Evolutionary conservation across 2,888 invertebrate species (phyloP), one percentile per base, ranked within the genome.

Genomic region (Ennomos quercinarius): DNA sequence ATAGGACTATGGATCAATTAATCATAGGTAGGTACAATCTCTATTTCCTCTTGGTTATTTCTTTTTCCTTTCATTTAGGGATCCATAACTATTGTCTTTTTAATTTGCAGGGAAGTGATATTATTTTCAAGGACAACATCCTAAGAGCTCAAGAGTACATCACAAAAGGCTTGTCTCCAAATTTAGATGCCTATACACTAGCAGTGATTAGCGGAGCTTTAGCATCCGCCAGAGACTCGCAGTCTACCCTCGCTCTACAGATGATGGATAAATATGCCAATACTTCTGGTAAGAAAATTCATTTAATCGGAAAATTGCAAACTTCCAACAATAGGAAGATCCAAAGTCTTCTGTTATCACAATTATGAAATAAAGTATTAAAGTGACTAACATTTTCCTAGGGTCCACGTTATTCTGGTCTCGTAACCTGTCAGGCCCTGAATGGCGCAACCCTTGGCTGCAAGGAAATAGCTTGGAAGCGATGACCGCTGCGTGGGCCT

Each of bases 401-500:
- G 91, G 84, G 9, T 77, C 84, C 5, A 84, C 82, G 1, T 59
- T 90, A 39, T 93, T 85, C 77, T 93, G 93, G 93, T 83, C 89
- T 0, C 83, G 91, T 0, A 77, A 77, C 36, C 64, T 89, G 1
- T 67, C 78, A 0, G 85, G 83, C 4, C 72, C 78, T 0, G 91
- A 91, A 68, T 87, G 86, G 85, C 84, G 86, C 43, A 93, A 91
- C 72, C 92, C 93, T 0, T 91, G 93, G 89, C 73, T 86, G 64
- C 77, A 71, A 36, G 83, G 80, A 54, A 91, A 89, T 76, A 89
- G 83, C 52, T 61, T 89, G 38, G 89, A 87, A 70, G 91, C 99
- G 5, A 97, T 97, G 83, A 97, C 97, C 71, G 98, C 99, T 0
- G 95, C 98, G 0, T 99, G 99, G 84, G 96, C 96, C 0, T 88